phyloP scores from a whole-genome alignment of 1,140 invertebrate species.

The Trichomalopsis sarcophagae region DNA sequence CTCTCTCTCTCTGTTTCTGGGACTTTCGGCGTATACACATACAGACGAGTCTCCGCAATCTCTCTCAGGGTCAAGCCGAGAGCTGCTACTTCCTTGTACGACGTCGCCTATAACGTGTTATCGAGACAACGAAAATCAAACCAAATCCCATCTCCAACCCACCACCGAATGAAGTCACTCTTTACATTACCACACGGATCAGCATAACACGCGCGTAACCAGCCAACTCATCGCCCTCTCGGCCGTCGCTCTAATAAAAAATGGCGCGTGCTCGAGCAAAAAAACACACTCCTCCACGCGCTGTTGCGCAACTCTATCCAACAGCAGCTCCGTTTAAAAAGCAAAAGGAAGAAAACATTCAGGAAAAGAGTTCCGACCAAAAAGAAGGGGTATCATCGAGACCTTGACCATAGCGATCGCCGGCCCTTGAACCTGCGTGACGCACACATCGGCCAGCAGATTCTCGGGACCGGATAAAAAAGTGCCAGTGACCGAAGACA shows the following conservation, averaged over 20 bases:
- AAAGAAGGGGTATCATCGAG: neutral
- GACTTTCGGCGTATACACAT: no score
- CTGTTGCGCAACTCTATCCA: neutral
- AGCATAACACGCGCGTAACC: neutral
- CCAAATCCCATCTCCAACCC: no score
- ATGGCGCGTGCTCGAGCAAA: neutral
- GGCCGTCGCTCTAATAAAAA: no score
- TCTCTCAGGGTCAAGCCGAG: no score
- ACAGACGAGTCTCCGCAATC: no score
- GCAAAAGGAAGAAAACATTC: neutral
- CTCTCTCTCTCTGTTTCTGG: no score
- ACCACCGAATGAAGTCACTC: no score
- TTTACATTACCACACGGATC: no score
- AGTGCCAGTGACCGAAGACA: constrained; percentile 44
- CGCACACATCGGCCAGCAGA: constrained; percentile 20
- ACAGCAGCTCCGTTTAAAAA: neutral
- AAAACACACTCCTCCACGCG: neutral
- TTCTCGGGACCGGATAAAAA: constrained; percentile 19
- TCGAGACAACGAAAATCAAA: no score
- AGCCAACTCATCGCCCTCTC: neutral
- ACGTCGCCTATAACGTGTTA: no score
- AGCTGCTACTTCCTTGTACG: no score
- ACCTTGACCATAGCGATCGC: constrained; percentile 48
- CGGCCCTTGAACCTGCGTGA: constrained; percentile 35
- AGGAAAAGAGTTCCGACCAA: neutral